A percentile compares a stretch with the other conserved stretches of the same genome.
These are phyloP conservation scores for Rutpela maculata DNA, from an alignment of 2,888 invertebrate genomes.

Conservation along the genomic window DNA sequence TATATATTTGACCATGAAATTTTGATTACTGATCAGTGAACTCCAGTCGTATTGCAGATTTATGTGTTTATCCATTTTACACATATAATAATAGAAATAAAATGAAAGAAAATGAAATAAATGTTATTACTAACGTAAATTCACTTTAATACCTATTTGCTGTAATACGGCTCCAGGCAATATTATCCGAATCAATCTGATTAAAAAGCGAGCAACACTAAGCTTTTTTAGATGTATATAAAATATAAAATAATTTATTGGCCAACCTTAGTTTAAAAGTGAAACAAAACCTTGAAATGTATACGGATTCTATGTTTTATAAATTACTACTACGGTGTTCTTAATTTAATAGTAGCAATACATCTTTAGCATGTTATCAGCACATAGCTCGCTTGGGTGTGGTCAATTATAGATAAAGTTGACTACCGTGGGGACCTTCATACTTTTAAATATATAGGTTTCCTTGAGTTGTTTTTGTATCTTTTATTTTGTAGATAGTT, in stretches of 20 bases:
- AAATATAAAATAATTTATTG: constrained; percentile 24
- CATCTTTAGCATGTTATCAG: constrained; percentile 49
- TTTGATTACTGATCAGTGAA: no score
- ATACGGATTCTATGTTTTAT: constrained; percentile 44
- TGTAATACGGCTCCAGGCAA: not conserved
- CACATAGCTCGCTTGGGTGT: constrained; percentile 53
- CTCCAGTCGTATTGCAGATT: no score
- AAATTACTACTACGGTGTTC: constrained; percentile 32
- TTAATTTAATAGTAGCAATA: constrained; percentile 44
- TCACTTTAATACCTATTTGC: not conserved
- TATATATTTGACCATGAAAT: no score
- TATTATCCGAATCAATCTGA: not conserved
- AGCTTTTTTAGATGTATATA: constrained; percentile 7
- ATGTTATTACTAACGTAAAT: not conserved
- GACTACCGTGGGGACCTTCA: constrained; percentile 53
- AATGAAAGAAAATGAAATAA: no score
- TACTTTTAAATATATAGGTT: constrained; percentile 44
- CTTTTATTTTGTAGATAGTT: constrained; percentile 25
- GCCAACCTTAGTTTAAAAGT: constrained; percentile 33
- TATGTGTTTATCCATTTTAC: no score
- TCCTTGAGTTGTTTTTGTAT: constrained; percentile 43
- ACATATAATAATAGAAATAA: no score
- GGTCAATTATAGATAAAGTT: constrained; percentile 52
- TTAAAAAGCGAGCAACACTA: constrained; percentile 4
- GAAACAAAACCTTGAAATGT: constrained; percentile 39